Evolutionary conservation across 2,888 invertebrate species (phyloP), one percentile per base, ranked within the genome.

Genomic region (Calephelis perditalis): DNA sequence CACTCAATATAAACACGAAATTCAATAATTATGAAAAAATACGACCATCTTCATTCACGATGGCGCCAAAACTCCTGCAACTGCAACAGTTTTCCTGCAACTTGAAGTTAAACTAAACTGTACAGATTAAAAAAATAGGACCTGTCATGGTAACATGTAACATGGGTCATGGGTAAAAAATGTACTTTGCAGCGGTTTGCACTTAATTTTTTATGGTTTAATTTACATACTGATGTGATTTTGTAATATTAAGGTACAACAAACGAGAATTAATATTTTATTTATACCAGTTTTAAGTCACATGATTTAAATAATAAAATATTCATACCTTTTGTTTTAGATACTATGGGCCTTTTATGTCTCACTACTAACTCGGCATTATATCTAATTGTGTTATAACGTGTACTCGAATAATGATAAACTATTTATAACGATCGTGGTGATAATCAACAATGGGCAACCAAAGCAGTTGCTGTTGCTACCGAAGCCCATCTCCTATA

Each of bases 401-500:
- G 75, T 75, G 74, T 81, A 76, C 73, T 77, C 85, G 82, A 82
- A 86, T 87, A 84, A 77, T 82, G 80, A 80, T 77, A 64, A 65
- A 62, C 64, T 65, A 66, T 75, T 78, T 77, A 65, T 81, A 80
- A 74, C 70, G 65, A 70, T 70, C 69, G 67, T 71, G 71, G 68
- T 70, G 68, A 68, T 69, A 72, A 76, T 76, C 69, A 73, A 78
- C 70, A 72, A 95, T 95, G 95, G 95, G 95, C 71, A 95, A 95
- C 86, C 94, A 94, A 82, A 93, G 93, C 81, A 95, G 95, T 84
- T 95, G 95, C 81, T 95, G 95, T 86, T 93, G 93, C 70, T 94
- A 94, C 83, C 92, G 93, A 69, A 93, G 94, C 80, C 93, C 94
- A 65, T 92, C 93, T 77, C 88, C 92, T 65, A 91, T 92, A 67